Evolutionary conservation across 2,113 vertebrate species (phyloP).

Genomic region (Serranochromis macrocephalus): DNA sequence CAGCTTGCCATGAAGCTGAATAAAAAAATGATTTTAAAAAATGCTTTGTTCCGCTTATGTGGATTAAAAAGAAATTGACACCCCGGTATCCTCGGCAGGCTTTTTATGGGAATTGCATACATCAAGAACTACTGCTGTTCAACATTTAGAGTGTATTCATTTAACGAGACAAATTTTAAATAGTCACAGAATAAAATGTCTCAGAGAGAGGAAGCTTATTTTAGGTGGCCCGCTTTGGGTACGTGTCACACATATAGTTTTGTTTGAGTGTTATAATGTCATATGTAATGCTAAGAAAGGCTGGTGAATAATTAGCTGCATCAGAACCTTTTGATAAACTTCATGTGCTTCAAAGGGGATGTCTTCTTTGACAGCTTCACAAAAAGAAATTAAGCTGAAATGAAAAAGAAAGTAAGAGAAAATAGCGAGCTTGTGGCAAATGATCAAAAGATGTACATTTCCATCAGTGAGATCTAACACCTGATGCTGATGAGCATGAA

Average conservation of each 20-base stretch:
- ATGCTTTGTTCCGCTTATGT: neutral
- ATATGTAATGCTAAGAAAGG: neutral
- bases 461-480: constrained; percentile 25
- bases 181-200: neutral
- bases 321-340: constrained; percentile 50
- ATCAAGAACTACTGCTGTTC: neutral
- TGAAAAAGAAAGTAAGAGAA: constrained; percentile 1
- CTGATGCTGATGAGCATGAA: neutral
- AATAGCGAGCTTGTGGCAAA: neutral
- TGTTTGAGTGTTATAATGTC: constrained; percentile 28
- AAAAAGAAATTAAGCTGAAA: constrained; percentile 35
- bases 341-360: constrained; percentile 39
- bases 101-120: neutral
- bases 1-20: neutral
- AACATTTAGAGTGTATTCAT: neutral
- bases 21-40: neutral
- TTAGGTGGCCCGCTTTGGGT: neutral
- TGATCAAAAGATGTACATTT: constrained; percentile 49
- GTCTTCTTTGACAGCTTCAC: constrained; percentile 40
- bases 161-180: neutral
- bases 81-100: neutral
- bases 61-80: constrained; percentile 8
- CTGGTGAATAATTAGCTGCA: constrained; percentile 46
- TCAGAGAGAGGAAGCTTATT: neutral
- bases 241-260: constrained; percentile 10